phyloP scores from a whole-genome alignment of 2,888 invertebrate genomes.

The Erpobdella octoculata region DNA sequence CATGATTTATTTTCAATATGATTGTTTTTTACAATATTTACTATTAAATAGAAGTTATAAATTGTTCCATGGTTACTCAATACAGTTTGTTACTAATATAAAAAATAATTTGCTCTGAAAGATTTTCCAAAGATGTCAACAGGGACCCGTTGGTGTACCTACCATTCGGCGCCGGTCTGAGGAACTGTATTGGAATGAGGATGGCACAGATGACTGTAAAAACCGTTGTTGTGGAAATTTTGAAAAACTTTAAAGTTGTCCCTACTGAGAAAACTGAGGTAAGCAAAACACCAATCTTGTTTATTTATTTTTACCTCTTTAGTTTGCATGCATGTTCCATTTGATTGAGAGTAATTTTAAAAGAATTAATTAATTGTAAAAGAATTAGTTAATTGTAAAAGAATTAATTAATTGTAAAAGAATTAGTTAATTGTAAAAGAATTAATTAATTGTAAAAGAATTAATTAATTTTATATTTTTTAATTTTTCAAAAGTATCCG shows the following conservation, averaged over 20 bases:
- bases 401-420: too few species aligned
- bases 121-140: neutral
- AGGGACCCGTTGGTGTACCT: conserved; percentile 18
- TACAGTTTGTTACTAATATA: neutral
- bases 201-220: conserved; percentile 31
- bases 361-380: too few species aligned
- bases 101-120: neutral
- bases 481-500: neutral
- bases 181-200: conserved; percentile 32
- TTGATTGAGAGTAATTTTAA: too few species aligned
- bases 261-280: conserved; percentile 27
- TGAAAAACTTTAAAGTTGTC: conserved; percentile 22
- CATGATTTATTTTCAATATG: neutral
- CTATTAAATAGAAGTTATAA: too few species aligned
- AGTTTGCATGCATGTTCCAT: too few species aligned
- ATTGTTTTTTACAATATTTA: neutral
- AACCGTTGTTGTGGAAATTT: conserved; percentile 28
- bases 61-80: neutral
- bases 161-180: conserved; percentile 31
- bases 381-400: too few species aligned
- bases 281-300: too few species aligned
- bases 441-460: too few species aligned
- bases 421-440: too few species aligned
- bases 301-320: too few species aligned
- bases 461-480: too few species aligned